These are phyloP conservation scores for Leptoteleia sp. DNA, from an alignment of 1,140 invertebrate species.

Conservation along the genomic window DNA sequence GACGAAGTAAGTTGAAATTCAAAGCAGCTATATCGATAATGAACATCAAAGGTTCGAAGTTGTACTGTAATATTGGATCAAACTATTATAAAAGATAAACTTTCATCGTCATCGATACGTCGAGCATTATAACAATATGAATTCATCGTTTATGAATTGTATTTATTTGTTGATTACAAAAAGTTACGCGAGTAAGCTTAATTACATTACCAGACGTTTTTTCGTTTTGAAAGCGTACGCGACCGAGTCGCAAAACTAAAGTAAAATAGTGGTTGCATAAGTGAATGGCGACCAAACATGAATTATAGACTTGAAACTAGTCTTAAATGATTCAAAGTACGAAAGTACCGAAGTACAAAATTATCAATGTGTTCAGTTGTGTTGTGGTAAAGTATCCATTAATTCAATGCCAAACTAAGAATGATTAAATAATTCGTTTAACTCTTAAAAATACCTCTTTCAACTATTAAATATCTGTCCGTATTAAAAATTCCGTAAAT, in stretches of 20 bases:
- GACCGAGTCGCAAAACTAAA: too few species aligned
- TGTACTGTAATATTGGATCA: conserved; percentile 16
- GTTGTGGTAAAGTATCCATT: conserved; percentile 68
- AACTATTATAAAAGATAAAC: conserved; percentile 17
- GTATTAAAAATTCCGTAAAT: conserved; percentile 13
- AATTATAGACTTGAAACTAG: conserved; percentile 31
- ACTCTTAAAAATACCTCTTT: too few species aligned
- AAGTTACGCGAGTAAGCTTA: background rate
- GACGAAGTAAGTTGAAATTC: conserved; percentile 14
- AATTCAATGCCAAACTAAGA: conserved; percentile 64
- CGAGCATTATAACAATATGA: too few species aligned
- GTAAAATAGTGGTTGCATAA: background rate
- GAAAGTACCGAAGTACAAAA: conserved; percentile 60
- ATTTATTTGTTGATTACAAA: background rate
- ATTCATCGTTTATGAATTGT: background rate
- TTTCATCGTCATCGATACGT: background rate
- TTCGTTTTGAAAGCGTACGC: background rate
- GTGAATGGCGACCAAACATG: conserved; percentile 21
- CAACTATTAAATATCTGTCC: conserved; percentile 22
- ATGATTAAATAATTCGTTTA: conserved; percentile 70
- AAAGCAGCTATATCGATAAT: conserved; percentile 28
- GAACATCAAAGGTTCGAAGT: conserved; percentile 26
- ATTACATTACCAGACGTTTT: background rate
- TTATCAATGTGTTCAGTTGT: conserved; percentile 67
- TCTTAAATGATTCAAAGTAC: conserved; percentile 57